These are phyloP conservation scores for Amorpha juglandis DNA, from an alignment of 2,888 invertebrate genomes.

Conservation along the genomic window DNA sequence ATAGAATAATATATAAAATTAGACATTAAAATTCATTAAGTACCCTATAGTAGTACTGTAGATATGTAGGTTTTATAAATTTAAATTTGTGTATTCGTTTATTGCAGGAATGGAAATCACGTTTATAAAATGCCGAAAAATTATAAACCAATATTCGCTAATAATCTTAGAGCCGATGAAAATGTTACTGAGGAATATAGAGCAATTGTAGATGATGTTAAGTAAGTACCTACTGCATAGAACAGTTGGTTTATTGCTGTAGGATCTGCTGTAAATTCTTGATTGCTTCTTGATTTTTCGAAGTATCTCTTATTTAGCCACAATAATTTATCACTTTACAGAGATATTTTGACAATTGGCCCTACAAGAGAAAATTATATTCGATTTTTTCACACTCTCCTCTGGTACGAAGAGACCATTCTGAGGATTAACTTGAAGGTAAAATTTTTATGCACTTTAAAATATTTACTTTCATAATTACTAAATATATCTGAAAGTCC, in stretches of 20 bases:
- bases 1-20: too few species aligned
- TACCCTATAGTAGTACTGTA: too few species aligned
- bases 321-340: slow-evolving; percentile 39
- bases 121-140: slow-evolving; percentile 41
- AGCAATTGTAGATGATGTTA: slow-evolving; percentile 38
- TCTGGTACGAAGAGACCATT: slow-evolving; percentile 87
- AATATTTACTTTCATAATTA: background rate
- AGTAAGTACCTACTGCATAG: slow-evolving; percentile 25
- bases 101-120: slow-evolving; percentile 30
- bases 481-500: too few species aligned
- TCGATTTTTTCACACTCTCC: slow-evolving; percentile 80
- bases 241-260: too few species aligned
- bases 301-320: background rate
- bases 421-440: slow-evolving; percentile 63
- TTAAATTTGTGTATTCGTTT: background rate
- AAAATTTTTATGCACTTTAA: slow-evolving; percentile 27
- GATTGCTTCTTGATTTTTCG: too few species aligned
- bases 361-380: slow-evolving; percentile 74
- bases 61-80: too few species aligned
- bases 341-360: slow-evolving; percentile 61
- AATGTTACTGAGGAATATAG: slow-evolving; percentile 29
- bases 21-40: too few species aligned
- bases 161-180: slow-evolving; percentile 32
- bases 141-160: slow-evolving; percentile 41
- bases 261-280: too few species aligned